These are phyloP conservation scores for Tetranychus cinnabarinus DNA, from an alignment of 1,140 invertebrate genomes.

Conservation along the genomic window DNA sequence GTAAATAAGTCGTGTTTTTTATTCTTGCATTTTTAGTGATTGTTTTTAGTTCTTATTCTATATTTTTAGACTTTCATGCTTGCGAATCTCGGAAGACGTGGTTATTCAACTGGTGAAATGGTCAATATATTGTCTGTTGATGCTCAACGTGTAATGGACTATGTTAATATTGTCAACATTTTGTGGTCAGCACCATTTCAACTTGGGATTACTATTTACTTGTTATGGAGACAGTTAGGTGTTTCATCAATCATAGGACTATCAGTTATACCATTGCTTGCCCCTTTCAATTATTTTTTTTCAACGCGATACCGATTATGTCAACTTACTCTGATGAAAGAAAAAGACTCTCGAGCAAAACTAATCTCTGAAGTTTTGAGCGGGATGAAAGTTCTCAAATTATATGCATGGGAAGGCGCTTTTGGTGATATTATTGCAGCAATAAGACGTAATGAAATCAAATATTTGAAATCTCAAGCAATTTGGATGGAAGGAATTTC, in stretches of 20 bases:
- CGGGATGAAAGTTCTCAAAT: background rate
- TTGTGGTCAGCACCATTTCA: background rate
- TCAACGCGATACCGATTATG: background rate
- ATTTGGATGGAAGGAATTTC: slow-evolving; percentile 34
- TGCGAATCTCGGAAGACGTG: too few relatives aligned
- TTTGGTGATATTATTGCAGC: slow-evolving; percentile 18
- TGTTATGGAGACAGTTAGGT: background rate
- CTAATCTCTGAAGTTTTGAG: background rate
- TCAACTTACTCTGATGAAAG: background rate
- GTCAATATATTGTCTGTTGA: background rate
- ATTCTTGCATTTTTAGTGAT: too few relatives aligned
- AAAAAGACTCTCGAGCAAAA: background rate
- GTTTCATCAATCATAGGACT: background rate
- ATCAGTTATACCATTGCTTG: background rate
- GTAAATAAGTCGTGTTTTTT: slow-evolving; percentile 4
- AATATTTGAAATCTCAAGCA: slow-evolving; percentile 17
- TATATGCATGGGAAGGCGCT: background rate
- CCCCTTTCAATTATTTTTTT: background rate
- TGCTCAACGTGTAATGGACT: background rate
- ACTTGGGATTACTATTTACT: background rate
- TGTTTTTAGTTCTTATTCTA: background rate
- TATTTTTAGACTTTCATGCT: too few relatives aligned
- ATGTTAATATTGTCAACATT: background rate
- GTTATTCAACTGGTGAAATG: background rate
- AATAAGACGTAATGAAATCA: slow-evolving; percentile 23